phyloP scores from a whole-genome alignment of 1,140 invertebrate species.

The Hestina assimilis region DNA sequence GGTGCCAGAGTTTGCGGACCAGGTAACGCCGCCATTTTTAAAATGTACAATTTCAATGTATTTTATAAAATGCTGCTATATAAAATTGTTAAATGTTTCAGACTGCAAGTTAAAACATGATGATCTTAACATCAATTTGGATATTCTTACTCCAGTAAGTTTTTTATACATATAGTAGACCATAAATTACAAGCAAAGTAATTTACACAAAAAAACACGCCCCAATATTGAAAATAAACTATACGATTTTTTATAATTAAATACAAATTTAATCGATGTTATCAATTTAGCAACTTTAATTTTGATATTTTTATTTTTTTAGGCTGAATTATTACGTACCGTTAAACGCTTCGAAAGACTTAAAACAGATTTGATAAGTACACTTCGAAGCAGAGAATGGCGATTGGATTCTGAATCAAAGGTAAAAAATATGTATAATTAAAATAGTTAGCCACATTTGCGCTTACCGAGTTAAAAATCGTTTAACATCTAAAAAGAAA shows the following conservation, averaged over 20 bases:
- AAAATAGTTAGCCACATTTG: background rate
- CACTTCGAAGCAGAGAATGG: slow-evolving; percentile 75
- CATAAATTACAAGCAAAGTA: too few species aligned
- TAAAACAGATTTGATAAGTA: slow-evolving; percentile 75
- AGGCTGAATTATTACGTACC: slow-evolving; percentile 74
- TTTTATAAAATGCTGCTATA: too few species aligned
- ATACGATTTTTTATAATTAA: too few species aligned
- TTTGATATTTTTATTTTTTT: slow-evolving; percentile 28
- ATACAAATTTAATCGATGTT: too few species aligned
- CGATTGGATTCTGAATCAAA: slow-evolving; percentile 76
- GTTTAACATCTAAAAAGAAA: background rate
- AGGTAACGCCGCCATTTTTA: slow-evolving; percentile 35
- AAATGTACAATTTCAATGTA: too few species aligned
- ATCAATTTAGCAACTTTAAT: background rate
- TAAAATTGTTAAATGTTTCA: slow-evolving; percentile 44
- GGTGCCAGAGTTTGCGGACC: slow-evolving; percentile 70
- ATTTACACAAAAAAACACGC: too few species aligned
- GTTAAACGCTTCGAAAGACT: slow-evolving; percentile 76
- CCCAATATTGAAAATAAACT: too few species aligned
- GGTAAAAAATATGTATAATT: slow-evolving; percentile 34
- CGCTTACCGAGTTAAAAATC: too few species aligned
- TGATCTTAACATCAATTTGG: slow-evolving; percentile 76
- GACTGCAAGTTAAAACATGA: slow-evolving; percentile 76
- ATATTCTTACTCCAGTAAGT: slow-evolving; percentile 75
- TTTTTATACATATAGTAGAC: background rate